Percentiles rank a stretch among this genome's conserved stretches.
phyloP scores from a whole-genome alignment of 30 jellyfish, hydroid and myxozoan species.

The Aurelia aurita region DNA sequence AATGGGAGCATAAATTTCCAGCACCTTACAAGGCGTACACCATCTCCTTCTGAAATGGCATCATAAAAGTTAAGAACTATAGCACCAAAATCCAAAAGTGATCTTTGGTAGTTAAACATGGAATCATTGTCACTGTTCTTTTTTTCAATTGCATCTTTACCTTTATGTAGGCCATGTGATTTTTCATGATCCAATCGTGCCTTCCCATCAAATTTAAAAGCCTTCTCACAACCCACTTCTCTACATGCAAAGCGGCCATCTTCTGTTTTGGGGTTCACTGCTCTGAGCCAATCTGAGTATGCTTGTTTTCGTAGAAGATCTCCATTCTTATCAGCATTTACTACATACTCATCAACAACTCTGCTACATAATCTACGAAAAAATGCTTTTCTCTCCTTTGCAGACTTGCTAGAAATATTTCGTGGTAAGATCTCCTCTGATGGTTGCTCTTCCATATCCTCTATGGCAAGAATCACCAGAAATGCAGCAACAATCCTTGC shows the following conservation, averaged over 20 bases:
- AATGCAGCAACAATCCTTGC: no score
- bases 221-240: constrained; percentile 3
- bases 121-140: background rate
- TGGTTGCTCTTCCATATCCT: no score
- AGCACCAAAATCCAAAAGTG: background rate
- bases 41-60: constrained; percentile 27
- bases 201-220: constrained; percentile 11
- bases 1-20: constrained; percentile 47
- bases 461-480: no score
- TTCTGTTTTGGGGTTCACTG: background rate
- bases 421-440: constrained; percentile 3
- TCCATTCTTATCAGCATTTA: background rate
- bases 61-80: constrained; percentile 4
- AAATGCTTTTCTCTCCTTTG: background rate
- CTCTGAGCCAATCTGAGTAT: background rate
- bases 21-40: background rate
- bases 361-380: background rate
- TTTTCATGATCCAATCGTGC: constrained; percentile 11
- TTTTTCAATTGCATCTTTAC: background rate
- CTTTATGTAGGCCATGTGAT: background rate
- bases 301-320: constrained; percentile 2
- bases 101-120: constrained; percentile 1
- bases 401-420: background rate
- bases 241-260: background rate
- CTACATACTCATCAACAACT: constrained; percentile 17